Base-by-base conservation (phyloP, 2,113 vertebrate species). In the Calypte anna region DNA sequence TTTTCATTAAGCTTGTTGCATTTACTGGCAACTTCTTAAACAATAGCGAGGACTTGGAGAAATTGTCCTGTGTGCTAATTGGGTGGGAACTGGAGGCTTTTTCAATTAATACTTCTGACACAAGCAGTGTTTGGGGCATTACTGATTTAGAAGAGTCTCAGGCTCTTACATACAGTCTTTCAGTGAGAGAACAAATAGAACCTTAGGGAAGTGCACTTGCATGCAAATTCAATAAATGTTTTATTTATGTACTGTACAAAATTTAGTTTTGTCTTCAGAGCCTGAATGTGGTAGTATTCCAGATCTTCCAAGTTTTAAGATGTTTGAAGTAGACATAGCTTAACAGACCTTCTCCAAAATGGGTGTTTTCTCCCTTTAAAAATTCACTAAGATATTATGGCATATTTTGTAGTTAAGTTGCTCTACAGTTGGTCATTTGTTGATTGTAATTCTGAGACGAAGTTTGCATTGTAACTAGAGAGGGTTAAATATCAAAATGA, bases 1-100 rank as follows among this genome's bases (percentile, higher is more conserved):
- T 85, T 91, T 94, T 88, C 36, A 55, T 95, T 82, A 79, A 66
- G 33, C 40, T 90, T 83, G 23, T 83, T 70, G 31, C 70, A 70
- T 84, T 92, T 73, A 25, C 44, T 82, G 23, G 33, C 21, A 82
- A 20, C 55, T 88, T 69, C 67, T 74, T 55, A 55, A 78, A 64
- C 89, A 84, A 50, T 93, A 82, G 63, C 58, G 59, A 88, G 24
- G 33, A 70, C 86, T 61, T 74, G 46, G 61, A 54, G 36, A 80
- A 77, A 86, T 44, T 59, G 38, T 10, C 46, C 79, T 46, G 46
- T 43, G 30, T 21, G 44, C 31, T 80, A 94, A 90, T 94, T 84
- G 89, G 55, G 57, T 88, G 57, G 82, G 88, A 95, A 85, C 22
- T 82, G 38, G 54, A 92, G 27, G 40, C 6, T 18, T 59, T 55